A percentile compares a stretch with the other conserved stretches of the same genome.
Evolutionary conservation across 2,888 invertebrate genomes (phyloP).

Genomic region (Itoplectis maculator): DNA sequence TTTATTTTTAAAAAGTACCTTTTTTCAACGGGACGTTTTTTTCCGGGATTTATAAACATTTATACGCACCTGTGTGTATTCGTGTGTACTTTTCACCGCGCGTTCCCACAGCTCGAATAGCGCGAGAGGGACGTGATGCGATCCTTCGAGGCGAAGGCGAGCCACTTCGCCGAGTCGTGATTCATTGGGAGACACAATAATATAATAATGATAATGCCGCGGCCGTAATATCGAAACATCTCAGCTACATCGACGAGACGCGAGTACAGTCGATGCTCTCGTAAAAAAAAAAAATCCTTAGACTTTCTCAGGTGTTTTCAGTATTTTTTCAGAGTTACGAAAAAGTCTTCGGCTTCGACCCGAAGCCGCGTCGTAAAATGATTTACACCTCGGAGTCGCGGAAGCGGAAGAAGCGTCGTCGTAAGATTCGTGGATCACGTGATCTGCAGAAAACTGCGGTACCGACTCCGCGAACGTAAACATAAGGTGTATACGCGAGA

Average conservation of each 20-base stretch:
- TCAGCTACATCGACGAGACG: constrained; percentile 10
- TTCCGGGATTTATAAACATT: neutral
- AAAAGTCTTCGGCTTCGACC: neutral
- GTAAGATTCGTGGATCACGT: neutral
- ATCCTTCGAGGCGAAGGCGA: constrained; percentile 59
- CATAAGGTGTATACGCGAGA: too few relatives aligned
- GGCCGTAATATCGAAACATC: constrained; percentile 36
- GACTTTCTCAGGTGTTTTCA: too few relatives aligned
- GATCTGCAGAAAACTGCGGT: too few relatives aligned
- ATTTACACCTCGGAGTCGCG: neutral
- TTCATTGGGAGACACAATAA: constrained; percentile 39
- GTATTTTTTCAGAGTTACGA: too few relatives aligned
- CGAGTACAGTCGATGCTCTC: neutral
- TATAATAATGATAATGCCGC: constrained; percentile 39
- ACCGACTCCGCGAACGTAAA: too few relatives aligned
- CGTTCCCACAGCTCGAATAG: constrained; percentile 63
- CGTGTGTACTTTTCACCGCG: constrained; percentile 34
- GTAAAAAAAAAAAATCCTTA: neutral
- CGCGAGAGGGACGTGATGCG: constrained; percentile 35
- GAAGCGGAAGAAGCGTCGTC: neutral
- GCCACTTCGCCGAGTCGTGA: constrained; percentile 56
- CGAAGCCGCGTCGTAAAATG: neutral
- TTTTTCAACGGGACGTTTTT: too few relatives aligned
- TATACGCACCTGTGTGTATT: neutral
- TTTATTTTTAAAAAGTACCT: too few relatives aligned